phyloP scores from a whole-genome alignment of 2,797 vertebrate species.

The Lutjanus argentimaculatus region DNA sequence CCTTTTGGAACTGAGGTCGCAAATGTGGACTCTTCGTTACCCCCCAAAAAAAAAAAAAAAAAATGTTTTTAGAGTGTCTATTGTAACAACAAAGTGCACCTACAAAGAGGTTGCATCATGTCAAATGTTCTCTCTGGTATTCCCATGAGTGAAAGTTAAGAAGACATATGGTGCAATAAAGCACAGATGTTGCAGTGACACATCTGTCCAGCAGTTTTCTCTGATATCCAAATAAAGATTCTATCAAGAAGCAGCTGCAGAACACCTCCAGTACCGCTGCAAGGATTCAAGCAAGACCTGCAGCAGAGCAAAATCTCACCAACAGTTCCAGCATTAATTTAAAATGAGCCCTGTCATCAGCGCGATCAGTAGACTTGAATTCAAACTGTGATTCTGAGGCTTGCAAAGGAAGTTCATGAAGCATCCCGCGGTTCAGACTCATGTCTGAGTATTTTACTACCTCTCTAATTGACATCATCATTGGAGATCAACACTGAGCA shows the following conservation, averaged over 20 bases:
- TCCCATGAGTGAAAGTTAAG: conserved; percentile 15
- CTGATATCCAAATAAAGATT: conserved; percentile 27
- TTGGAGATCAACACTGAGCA: conserved; percentile 22
- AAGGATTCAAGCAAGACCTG: conserved; percentile 55
- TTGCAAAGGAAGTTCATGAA: conserved; percentile 30
- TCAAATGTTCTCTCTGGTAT: conserved; percentile 18
- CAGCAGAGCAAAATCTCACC: conserved; percentile 43
- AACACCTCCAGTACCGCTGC: conserved; percentile 40
- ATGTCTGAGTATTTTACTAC: conserved; percentile 28
- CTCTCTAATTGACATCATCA: conserved; percentile 46
- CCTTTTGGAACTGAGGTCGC: too few species aligned
- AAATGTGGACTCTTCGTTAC: conserved; percentile 2
- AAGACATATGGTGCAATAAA: conserved; percentile 39
- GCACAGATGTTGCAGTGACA: conserved; percentile 22
- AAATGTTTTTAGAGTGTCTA: neutral
- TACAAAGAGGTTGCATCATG: conserved; percentile 1
- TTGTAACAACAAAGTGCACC: neutral
- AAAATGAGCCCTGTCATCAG: conserved; percentile 75
- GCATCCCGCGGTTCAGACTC: conserved; percentile 32
- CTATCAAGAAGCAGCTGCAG: conserved; percentile 16
- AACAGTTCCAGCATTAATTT: conserved; percentile 56
- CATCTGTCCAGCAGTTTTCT: conserved; percentile 27
- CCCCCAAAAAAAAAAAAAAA: too few species aligned
- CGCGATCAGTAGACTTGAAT: conserved; percentile 64
- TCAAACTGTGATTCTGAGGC: conserved; percentile 70